Conservation (phyloP, 2,113 vertebrate genomes). For the Onychorhynchus coronatus region DNA sequence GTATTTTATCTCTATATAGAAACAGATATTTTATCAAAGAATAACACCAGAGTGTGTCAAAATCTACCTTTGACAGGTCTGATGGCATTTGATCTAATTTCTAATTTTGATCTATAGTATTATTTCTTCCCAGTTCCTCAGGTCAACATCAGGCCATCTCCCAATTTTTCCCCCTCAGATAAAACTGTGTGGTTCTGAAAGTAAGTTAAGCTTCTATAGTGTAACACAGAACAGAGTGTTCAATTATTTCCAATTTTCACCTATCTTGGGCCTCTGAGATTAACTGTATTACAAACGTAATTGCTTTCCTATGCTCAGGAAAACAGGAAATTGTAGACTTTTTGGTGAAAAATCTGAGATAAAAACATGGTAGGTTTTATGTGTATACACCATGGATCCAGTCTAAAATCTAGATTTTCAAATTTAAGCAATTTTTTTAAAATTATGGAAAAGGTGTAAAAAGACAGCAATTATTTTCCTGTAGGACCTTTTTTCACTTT, state of each 20-base stretch:
- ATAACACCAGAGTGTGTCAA: not conserved
- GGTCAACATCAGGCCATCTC: not conserved
- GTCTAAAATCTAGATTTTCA: not conserved
- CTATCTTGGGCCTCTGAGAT: not conserved
- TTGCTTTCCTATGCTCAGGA: not conserved
- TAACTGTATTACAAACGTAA: not conserved
- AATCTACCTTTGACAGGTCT: not conserved
- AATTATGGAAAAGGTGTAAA: rapidly evolving
- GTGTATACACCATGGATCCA: not conserved
- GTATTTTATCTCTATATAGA: not conserved
- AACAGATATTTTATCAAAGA: not conserved
- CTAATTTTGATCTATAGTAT: not conserved
- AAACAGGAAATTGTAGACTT: not conserved
- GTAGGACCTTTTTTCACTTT: not conserved
- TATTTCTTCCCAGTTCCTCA: not conserved
- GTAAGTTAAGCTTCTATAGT: not conserved
- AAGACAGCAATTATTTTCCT: not conserved
- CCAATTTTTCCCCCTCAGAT: not conserved
- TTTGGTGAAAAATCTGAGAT: not conserved
- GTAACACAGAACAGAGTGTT: not conserved
- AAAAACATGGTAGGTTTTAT: not conserved
- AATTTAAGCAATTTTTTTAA: not conserved
- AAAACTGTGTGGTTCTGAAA: not conserved
- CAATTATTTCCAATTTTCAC: not conserved
- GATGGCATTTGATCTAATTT: not conserved